Evolutionary conservation across 53 echinoderm and acorn worm species (phyloP).

Genomic region (Hippasteria phrygiana): DNA sequence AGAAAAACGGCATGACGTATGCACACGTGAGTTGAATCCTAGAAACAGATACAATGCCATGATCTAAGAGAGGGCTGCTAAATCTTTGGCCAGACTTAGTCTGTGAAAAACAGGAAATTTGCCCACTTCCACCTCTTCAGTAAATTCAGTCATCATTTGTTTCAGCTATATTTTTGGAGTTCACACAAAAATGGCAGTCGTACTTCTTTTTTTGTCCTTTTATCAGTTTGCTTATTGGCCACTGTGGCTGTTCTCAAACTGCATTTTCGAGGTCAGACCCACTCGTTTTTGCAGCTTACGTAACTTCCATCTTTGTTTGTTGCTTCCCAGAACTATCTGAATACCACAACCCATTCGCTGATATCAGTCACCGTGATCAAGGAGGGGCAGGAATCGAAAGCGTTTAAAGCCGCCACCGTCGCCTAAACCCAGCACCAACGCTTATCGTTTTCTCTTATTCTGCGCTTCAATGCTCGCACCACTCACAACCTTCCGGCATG

Average conservation of each 20-base stretch:
- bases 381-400: constrained; percentile 68
- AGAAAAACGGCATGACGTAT: constrained; percentile 82
- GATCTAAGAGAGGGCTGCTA: not conserved
- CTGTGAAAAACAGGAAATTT: too few relatives aligned
- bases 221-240: too few relatives aligned
- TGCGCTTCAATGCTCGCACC: not conserved
- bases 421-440: not conserved
- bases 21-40: constrained; percentile 81
- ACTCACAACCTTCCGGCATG: not conserved
- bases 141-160: too few relatives aligned
- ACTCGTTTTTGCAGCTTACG: not conserved
- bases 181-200: too few relatives aligned
- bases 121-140: too few relatives aligned
- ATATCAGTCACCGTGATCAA: constrained; percentile 60
- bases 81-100: too few relatives aligned
- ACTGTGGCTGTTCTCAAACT: too few relatives aligned
- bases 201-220: too few relatives aligned
- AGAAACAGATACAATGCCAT: not conserved
- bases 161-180: too few relatives aligned
- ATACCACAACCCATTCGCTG: constrained; percentile 62
- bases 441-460: not conserved
- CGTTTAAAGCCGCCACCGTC: constrained; percentile 20
- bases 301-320: not conserved
- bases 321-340: constrained; percentile 70
- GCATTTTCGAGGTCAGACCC: not conserved